Percentiles rank a stretch among this genome's conserved stretches.
These are phyloP conservation scores for Agapostemon virescens DNA, from an alignment of 2,888 invertebrate genomes.

Conservation along the genomic window DNA sequence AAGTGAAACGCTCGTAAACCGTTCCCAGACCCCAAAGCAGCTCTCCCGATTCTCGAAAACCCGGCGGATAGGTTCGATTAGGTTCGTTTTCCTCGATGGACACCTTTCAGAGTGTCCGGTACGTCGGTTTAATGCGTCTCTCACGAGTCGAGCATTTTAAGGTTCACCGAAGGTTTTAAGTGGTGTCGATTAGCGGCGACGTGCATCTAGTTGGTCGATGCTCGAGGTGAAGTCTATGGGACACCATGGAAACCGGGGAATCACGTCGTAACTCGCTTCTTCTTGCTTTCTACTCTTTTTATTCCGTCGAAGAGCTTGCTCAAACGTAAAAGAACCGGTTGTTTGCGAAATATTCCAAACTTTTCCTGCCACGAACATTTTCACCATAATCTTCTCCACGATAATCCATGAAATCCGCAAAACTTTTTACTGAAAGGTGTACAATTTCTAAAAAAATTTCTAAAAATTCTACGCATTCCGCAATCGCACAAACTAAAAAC, in stretches of 20 bases:
- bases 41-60: slow-evolving; percentile 59
- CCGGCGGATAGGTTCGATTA: slow-evolving; percentile 35
- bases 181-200: slow-evolving; percentile 41
- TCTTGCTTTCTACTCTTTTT: too few relatives aligned
- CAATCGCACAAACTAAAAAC: too few relatives aligned
- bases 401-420: too few relatives aligned
- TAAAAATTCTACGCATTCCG: too few relatives aligned
- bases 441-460: too few relatives aligned
- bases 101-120: slow-evolving; percentile 35
- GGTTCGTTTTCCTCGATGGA: slow-evolving; percentile 39
- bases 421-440: too few relatives aligned
- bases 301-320: too few relatives aligned
- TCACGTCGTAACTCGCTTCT: slow-evolving; percentile 18
- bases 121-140: slow-evolving; percentile 33
- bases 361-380: too few relatives aligned
- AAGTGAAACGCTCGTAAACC: slow-evolving; percentile 61
- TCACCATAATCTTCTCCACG: too few relatives aligned
- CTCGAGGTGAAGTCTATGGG: not conserved
- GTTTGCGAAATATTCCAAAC: too few relatives aligned
- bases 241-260: slow-evolving; percentile 3
- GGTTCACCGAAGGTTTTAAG: slow-evolving; percentile 39
- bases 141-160: slow-evolving; percentile 10
- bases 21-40: slow-evolving; percentile 51
- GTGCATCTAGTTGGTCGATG: slow-evolving; percentile 5
- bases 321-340: too few relatives aligned